phyloP scores from a whole-genome alignment of 35 echinoderm and acorn worm species.

The Apostichopus californicus region DNA sequence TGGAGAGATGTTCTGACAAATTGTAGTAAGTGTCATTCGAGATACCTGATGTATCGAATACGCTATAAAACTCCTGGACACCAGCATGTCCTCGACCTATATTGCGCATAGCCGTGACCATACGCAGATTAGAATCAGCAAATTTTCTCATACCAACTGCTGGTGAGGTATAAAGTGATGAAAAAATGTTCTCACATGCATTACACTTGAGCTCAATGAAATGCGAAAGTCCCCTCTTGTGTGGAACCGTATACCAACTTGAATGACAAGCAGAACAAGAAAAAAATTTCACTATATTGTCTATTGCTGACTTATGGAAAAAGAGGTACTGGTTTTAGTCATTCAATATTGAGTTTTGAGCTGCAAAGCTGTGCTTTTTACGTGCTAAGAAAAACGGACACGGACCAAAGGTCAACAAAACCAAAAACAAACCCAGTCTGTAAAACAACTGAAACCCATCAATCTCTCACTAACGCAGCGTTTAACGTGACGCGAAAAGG shows the following conservation, averaged over 20 bases:
- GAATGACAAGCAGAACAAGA: conserved; percentile 7
- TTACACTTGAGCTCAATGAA: no score
- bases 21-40: background rate
- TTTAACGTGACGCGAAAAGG: no score
- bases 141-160: conserved; percentile 8
- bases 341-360: no score
- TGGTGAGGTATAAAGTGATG: conserved; percentile 11
- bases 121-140: conserved; percentile 2
- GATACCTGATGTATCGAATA: background rate
- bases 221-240: background rate
- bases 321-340: background rate
- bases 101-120: conserved; percentile 22
- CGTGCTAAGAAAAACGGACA: no score
- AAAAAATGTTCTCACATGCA: background rate
- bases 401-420: no score
- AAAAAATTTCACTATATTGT: background rate
- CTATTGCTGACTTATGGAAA: background rate
- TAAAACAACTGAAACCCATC: no score
- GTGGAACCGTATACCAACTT: conserved; percentile 1
- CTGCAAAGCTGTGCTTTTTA: no score
- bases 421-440: no score
- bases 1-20: background rate
- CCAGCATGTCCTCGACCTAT: background rate
- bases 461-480: no score
- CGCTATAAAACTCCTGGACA: background rate